Percentiles rank a stretch among this genome's conserved stretches.
Conservation (phyloP, 2,888 invertebrate species). For the Sclerodermus sp. region DNA sequence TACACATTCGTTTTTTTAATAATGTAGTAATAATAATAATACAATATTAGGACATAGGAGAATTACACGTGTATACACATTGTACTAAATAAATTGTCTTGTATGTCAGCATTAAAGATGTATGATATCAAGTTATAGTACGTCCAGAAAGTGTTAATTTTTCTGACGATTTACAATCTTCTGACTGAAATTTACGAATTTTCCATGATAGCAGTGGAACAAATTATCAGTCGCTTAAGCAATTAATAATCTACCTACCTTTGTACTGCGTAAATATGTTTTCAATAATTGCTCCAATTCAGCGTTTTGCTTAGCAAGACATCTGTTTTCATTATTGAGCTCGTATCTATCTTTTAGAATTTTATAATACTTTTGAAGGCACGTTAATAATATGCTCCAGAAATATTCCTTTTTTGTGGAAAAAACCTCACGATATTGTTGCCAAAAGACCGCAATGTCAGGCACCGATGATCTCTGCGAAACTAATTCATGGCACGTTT, state of each 20-base stretch:
- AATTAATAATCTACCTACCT: no score
- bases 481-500: no score
- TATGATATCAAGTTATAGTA: no score
- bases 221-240: no score
- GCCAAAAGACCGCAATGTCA: constrained; percentile 71
- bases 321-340: constrained; percentile 68
- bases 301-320: constrained; percentile 68
- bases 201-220: neutral
- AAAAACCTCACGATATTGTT: constrained; percentile 65
- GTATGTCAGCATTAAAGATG: no score
- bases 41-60: no score
- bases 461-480: constrained; percentile 13
- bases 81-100: no score
- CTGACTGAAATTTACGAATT: constrained; percentile 8
- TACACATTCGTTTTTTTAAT: no score
- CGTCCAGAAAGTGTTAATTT: no score
- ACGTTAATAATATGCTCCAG: constrained; percentile 71
- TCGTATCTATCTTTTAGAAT: constrained; percentile 70
- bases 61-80: no score
- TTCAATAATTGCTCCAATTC: constrained; percentile 70
- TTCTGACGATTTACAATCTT: neutral
- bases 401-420: constrained; percentile 66
- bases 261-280: no score
- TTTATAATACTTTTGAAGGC: constrained; percentile 67
- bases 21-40: no score